phyloP scores from a whole-genome alignment of 1,140 invertebrate species.

The Conus ventricosus region DNA sequence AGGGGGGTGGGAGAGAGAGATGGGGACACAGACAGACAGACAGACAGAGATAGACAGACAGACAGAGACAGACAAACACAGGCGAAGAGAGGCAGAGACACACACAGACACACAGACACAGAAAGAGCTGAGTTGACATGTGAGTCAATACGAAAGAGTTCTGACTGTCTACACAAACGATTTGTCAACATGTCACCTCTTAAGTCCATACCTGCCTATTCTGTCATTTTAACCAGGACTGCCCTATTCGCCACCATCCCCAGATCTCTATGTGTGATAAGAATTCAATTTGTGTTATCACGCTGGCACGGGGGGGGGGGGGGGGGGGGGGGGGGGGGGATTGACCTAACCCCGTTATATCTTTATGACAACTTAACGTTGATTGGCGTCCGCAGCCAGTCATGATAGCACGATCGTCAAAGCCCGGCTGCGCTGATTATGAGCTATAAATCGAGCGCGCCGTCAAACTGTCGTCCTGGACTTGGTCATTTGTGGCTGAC shows the following conservation, averaged over 20 bases:
- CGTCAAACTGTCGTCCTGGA: conserved; percentile 12
- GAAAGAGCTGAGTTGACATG: too few relatives aligned
- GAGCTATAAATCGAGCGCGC: conserved; percentile 9
- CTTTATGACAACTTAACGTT: conserved; percentile 11
- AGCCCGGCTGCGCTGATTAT: background rate
- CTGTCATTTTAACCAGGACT: background rate
- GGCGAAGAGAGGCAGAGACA: too few relatives aligned
- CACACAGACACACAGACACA: too few relatives aligned
- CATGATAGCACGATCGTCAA: background rate
- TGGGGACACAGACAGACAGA: too few relatives aligned
- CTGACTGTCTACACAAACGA: too few relatives aligned
- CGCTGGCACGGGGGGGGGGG: background rate
- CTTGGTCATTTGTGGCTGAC: background rate
- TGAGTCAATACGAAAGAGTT: too few relatives aligned
- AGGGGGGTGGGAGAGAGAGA: background rate
- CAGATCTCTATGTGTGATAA: conserved; percentile 3
- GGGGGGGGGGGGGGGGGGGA: background rate
- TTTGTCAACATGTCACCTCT: too few relatives aligned
- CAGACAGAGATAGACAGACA: too few relatives aligned
- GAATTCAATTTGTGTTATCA: conserved; percentile 28
- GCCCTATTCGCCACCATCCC: background rate
- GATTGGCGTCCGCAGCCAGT: background rate
- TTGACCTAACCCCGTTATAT: background rate
- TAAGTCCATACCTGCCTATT: too few relatives aligned
- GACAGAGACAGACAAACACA: too few relatives aligned